These are phyloP conservation scores for Nannospalax galili DNA, from an alignment of 2,113 vertebrate genomes.

Conservation along the genomic window DNA sequence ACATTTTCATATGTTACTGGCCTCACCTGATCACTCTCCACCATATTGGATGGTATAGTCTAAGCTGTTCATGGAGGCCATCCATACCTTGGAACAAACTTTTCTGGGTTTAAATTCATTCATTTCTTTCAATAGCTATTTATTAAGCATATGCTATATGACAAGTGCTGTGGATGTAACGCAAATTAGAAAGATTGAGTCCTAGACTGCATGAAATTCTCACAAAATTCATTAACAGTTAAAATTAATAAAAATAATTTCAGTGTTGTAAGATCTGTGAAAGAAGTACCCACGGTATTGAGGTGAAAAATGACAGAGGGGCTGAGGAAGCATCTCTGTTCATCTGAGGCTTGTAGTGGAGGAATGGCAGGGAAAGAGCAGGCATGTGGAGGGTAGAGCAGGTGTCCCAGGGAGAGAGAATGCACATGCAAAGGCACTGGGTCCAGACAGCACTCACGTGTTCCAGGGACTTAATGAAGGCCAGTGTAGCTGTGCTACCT, in stretches of 20 bases:
- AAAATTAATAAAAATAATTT: neutral
- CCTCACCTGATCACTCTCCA: neutral
- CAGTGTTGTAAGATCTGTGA: neutral
- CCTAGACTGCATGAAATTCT: neutral
- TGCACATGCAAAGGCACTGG: neutral
- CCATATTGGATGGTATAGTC: neutral
- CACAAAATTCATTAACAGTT: neutral
- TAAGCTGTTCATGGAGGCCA: neutral
- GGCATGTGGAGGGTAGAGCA: neutral
- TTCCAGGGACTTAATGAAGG: too few species aligned
- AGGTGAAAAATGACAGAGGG: neutral
- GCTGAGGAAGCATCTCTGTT: neutral
- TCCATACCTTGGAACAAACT: neutral
- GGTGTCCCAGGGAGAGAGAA: neutral
- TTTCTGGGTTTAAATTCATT: neutral
- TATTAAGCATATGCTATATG: neutral
- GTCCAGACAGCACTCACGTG: neutral
- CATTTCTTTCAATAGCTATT: neutral
- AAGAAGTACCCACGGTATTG: neutral
- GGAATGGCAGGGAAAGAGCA: neutral
- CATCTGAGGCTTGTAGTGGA: neutral
- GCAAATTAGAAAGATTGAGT: neutral
- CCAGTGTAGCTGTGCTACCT: too few species aligned
- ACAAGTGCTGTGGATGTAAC: neutral
- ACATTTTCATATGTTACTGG: neutral